Base-by-base conservation (phyloP, 1,140 invertebrate genomes). In the Dreissena polymorpha region DNA sequence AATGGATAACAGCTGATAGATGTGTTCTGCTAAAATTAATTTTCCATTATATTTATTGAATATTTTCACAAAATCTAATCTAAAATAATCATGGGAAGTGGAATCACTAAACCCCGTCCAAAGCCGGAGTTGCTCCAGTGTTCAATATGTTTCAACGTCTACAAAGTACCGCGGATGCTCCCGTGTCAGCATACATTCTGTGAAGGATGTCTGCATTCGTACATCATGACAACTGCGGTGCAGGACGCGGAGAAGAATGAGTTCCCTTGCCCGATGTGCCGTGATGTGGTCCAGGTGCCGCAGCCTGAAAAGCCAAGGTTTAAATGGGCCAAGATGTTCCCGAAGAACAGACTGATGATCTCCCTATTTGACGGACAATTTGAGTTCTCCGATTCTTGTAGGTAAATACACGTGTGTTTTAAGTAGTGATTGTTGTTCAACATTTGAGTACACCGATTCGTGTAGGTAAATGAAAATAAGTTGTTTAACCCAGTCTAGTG, bases 111-210 rank as follows among this genome's bases (percentile, higher is more conserved):
- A 63, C 23, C 65, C 2, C 51, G 53, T 16, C 7, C 57, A 53
- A 68, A 75, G 39, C 53, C 55, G 49, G 67, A 83, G 27, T 23
- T 70, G 1, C 29, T 75, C 10, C 73, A 71, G n/a, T 83, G 72
- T 29, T 69, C 80, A 12, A 74, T 82, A 50, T 82, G 80, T 57
- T 69, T 82, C 21, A 73, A 68, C 60, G 63, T 82, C 18, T 69
- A 65, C 16, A 73, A 74, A 25, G 51, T 74, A 10, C 80, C 72
- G 0, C 80, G 70, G 0, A 82, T 82, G 80, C 63, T 82, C 21
- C 64, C 70, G 16, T 75, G 80, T 25, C 80, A 74, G 39, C 80
- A 80, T 21, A 80, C 78, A 14, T 80, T 80, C 69, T 80, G 78
- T 29, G 78, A 80, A 53, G 13, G n/a, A 10, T 80, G 78, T 64